Evolutionary conservation across 2,888 invertebrate species (phyloP), one percentile per base, ranked within the genome.

Genomic region (Muscina levida): DNA sequence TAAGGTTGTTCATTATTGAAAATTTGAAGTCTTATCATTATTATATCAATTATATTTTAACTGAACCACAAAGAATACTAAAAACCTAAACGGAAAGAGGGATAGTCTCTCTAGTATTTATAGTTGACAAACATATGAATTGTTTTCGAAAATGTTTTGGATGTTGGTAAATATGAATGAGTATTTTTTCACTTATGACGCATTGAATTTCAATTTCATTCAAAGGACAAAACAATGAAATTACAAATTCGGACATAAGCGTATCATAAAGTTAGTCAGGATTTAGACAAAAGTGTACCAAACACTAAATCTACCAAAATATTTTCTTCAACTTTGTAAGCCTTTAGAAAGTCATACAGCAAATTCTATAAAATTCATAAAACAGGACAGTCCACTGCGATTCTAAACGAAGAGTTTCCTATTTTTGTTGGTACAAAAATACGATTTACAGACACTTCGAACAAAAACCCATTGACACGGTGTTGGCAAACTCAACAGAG

Each of bases 361-460:
- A 62, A 42, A 2, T 10, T 67, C 26, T 10, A 67, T 67, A 48
- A 67, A 67, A 48, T 15, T 19, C 42, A 57, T 15, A 3, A 10
- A 56, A 53, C 48, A 48, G 19, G 22, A 53, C 22, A 53, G 13
- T n/a, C 17, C 2, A 62, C 67, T 48, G 42, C n/a, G 65, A 39
- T 24, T 22, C 1, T 19, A 6, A 26, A 5, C 1, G 15, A 44
- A 24, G 6, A 24, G 8, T n/a, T 2, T 19, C 24, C 22, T 82
- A 84, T 85, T 87, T 87, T 85, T 82, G 68, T 82, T 79, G 87
- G 86, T 87, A 85, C 84, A 84, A 87, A 62, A 86, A 87, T 87
- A n/a, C 87, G 84, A 87, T 83, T 88, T 88, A 87, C 83, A 66
- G 71, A 84, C 78, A 82, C 72, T 71, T 75, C 65, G 44, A 77